Evolutionary conservation across 1,140 invertebrate genomes (phyloP), one percentile per base, ranked within the genome.

Genomic region (Heliconius himera): DNA sequence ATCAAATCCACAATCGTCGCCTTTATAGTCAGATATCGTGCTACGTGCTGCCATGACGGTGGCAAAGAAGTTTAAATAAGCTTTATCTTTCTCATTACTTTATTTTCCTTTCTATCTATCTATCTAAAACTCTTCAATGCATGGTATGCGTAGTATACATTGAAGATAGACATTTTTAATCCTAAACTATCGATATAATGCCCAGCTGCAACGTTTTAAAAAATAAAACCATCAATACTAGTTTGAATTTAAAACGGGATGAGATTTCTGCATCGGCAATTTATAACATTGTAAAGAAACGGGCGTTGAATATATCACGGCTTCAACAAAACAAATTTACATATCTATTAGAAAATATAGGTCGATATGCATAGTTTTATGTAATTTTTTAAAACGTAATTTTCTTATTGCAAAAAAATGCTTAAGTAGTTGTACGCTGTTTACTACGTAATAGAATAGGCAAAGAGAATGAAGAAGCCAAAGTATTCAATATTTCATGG

Each of bases 201-300:
- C 60, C 26, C 60, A 66, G 60, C 60, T 66, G 60, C 26, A 29
- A 13, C 60, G 8, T 66, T 66, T 29, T 11, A 66, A 66, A 66
- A 66, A 66, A 66, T 26, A 60, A 22, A 60, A 60, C 60, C 22
- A 66, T 66, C 60, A 29, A 66, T 66, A 66, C 60, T 13, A 66
- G 60, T 66, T 66, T 66, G 22, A 66, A 29, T 66, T 66, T 66
- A 29, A 66, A 66, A 66, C 60, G 60, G 26, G 60, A 66, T 66
- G 60, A 66, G 60, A 66, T 66, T 66, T 66, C 60, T 66, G 60
- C 26, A 66, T 66, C 60, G 60, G 60, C 60, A 66, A 66, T 66
- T 66, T 66, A 66, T 66, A 66, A 29, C 60, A 66, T 66, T 66
- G 60, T 66, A 29, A 66, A 66, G 60, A 66, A 66, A 66, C 22